Evolutionary conservation across 2,888 invertebrate species (phyloP).

Genomic region (Chalcosyrphus nemorum): DNA sequence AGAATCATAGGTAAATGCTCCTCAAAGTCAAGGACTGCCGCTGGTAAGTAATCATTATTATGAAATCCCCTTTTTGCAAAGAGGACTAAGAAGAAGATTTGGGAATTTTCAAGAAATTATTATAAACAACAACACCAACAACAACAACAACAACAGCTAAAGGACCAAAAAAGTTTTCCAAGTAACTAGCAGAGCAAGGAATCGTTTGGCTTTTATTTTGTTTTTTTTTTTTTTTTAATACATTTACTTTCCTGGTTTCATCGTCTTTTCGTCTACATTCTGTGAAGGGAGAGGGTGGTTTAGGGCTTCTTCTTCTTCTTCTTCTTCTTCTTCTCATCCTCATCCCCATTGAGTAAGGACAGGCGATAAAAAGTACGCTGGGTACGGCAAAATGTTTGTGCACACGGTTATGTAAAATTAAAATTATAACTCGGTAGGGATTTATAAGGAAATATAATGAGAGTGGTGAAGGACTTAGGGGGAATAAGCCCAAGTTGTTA

Average conservation of each 20-base stretch:
- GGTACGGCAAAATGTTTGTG: slow-evolving; percentile 9
- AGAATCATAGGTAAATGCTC: background rate
- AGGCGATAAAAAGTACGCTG: background rate
- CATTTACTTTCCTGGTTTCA: background rate
- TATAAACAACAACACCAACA: background rate
- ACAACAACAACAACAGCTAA: background rate
- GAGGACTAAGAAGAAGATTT: background rate
- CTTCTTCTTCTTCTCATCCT: too few relatives aligned
- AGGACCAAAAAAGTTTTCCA: background rate
- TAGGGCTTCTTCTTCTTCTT: too few relatives aligned
- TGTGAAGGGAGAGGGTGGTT: background rate
- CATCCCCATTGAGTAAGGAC: background rate
- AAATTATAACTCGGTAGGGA: slow-evolving; percentile 28
- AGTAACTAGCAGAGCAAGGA: background rate
- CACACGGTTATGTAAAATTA: slow-evolving; percentile 28
- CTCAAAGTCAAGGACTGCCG: background rate
- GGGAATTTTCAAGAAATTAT: background rate
- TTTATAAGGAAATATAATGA: slow-evolving; percentile 4
- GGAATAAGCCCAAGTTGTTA: background rate
- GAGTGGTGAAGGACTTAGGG: background rate
- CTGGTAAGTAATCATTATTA: slow-evolving; percentile 7
- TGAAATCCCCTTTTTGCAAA: slow-evolving; percentile 5
- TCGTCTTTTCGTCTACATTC: background rate
- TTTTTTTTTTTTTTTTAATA: background rate
- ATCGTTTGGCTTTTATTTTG: background rate